Evolutionary conservation across 1,140 invertebrate species (phyloP), one percentile per base, ranked within the genome.

Genomic region (Phymastichus coffea): DNA sequence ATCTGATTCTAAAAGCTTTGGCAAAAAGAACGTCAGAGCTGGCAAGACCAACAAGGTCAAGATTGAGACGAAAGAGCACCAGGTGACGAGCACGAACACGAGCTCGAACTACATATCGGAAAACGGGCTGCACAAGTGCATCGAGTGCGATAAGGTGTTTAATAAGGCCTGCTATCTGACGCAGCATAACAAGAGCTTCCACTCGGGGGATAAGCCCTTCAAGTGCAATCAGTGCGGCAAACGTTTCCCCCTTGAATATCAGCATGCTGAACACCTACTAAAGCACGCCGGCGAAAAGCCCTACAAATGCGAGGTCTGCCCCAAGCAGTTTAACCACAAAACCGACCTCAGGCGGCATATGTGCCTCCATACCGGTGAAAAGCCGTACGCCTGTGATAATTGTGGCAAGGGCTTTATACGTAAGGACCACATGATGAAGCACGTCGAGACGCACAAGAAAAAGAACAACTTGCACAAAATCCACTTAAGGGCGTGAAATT

Each of bases 381-480:
- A 92, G 71, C 92, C 93, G 12, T 94, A 89, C 74, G 80, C 84
- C 43, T 96, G 93, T 79, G 82, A 86, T 53, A 84, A 84, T 30
- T 95, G 93, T 72, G 85, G 86, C 41, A 97, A 96, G 78, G 90
- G 92, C 20, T 96, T 96, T 77, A 95, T 93, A 63, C 85, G 95
- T 48, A 94, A 95, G 75, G 95, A 97, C 76, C 95, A 97, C 76
- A 92, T 97, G 90, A 85, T 92, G 56, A 97, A 97, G 77, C 95
- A 97, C 77, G 82, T 85, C 52, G 89, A 92, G 53, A 97, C 93
- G 20, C 95, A 97, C 76, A 83, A 80, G 43, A 82, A 83, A 49
- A 83, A 82, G 57, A 35, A 57, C 26, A 69, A 68, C 54, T 63
- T 62, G 17, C 63, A 68, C 52, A 65, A 65, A 58, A 23, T 66